Evolutionary conservation across 2,113 vertebrate genomes (phyloP).

Genomic region (Oryzias curvinotus): DNA sequence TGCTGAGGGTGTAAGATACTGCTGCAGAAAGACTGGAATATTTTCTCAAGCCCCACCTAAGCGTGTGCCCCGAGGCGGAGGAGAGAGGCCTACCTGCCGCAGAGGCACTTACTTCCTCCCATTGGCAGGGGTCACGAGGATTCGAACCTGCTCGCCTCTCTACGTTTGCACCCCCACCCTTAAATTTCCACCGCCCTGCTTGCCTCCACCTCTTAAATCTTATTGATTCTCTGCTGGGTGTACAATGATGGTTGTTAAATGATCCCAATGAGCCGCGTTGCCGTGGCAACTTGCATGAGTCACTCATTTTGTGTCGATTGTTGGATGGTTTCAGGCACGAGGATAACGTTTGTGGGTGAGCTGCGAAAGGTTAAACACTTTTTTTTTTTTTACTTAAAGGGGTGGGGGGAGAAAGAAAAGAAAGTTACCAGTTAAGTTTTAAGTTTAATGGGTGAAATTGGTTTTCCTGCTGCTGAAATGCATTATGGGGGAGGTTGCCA

Average conservation of each 20-base stretch:
- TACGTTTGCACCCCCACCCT: not conserved
- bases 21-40: slow-evolving; percentile 60
- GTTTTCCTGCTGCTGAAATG: too few species aligned
- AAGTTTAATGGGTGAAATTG: too few species aligned
- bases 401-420: too few species aligned
- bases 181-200: not conserved
- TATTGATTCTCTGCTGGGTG: slow-evolving; percentile 65
- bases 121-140: slow-evolving; percentile 37
- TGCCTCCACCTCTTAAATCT: slow-evolving; percentile 48
- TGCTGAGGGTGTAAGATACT: slow-evolving; percentile 20
- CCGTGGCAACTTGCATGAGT: slow-evolving; percentile 66
- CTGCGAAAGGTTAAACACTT: slow-evolving; percentile 46
- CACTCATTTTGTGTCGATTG: slow-evolving; percentile 68
- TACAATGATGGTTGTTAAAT: slow-evolving; percentile 63
- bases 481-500: slow-evolving; percentile 31
- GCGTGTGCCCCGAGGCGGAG: slow-evolving; percentile 67
- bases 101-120: slow-evolving; percentile 33
- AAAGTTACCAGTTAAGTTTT: too few species aligned
- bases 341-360: slow-evolving; percentile 32
- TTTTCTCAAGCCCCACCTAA: slow-evolving; percentile 76
- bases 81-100: slow-evolving; percentile 73
- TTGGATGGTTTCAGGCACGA: slow-evolving; percentile 47
- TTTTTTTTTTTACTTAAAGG: slow-evolving; percentile 6
- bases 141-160: not conserved
- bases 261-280: slow-evolving; percentile 68